Base-by-base conservation (phyloP, 2,113 vertebrate genomes). In the Trematocara marginatum region DNA sequence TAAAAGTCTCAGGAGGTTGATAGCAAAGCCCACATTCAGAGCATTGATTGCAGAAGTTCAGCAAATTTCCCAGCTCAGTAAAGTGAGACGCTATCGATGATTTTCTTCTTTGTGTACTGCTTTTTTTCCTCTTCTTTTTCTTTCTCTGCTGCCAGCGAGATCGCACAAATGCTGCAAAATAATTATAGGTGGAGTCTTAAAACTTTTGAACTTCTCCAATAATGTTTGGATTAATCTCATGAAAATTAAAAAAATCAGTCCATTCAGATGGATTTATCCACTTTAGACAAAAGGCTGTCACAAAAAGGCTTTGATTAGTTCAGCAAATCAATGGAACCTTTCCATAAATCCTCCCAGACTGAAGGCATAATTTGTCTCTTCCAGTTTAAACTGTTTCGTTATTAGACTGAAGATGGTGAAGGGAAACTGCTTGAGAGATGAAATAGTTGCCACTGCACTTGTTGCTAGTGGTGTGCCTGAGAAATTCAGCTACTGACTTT, bases 31-130 rank as follows among this genome's bases (percentile, higher is more conserved):
- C 81, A 88, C 85, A 94, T 92, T 86, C 85, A 84, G 82, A 86
- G 92, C 87, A 93, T 88, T 88, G 92, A 95, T 95, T 86, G 81
- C 83, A 90, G 81, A 81, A 86, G 47, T 91, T 93, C 89, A 91
- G 92, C 86, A 93, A 84, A 95, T 94, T 92, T 95, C 84, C 85
- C 89, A 84, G 86, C 89, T 90, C 92, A 90, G 88, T 91, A 90
- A 94, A 94, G 80, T 94, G 92, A 93, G 87, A 88, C 85, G 16
- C 40, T 79, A 83, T 90, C 54, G 3, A 92, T 92, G 86, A 92
- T 88, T 93, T 89, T 91, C 89, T 61, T 20, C 84, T 88, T 92
- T 23, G 51, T 85, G 45, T 90, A 78, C 85, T 54, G 78, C 52
- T 89, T 87, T 81, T 79, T 56, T 56, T 1, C 18, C 10, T 54